phyloP scores from a whole-genome alignment of 2,797 vertebrate genomes.

The Myoxocephalus aenaeus region DNA sequence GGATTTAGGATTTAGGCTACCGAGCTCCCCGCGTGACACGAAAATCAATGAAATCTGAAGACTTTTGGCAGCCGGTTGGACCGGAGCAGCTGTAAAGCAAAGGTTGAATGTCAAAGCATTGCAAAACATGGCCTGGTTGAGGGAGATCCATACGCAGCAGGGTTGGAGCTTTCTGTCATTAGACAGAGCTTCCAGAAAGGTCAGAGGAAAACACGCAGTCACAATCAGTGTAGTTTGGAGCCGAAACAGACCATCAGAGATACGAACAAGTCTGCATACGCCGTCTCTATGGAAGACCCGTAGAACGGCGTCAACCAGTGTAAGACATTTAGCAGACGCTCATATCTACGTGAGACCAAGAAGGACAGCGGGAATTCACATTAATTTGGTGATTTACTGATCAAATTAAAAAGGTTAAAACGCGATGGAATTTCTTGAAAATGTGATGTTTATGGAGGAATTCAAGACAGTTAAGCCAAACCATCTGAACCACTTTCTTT shows the following conservation, averaged over 20 bases:
- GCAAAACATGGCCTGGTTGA: slow-evolving; percentile 54
- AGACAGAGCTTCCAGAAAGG: slow-evolving; percentile 58
- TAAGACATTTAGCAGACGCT: not conserved
- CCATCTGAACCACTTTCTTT: not conserved
- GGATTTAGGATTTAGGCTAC: not conserved
- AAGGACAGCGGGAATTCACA: not conserved
- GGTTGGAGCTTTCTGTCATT: slow-evolving; percentile 38
- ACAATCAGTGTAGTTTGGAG: slow-evolving; percentile 8
- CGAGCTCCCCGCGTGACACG: slow-evolving; percentile 35
- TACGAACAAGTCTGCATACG: not conserved
- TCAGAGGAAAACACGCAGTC: slow-evolving; percentile 51
- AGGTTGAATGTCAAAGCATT: slow-evolving; percentile 70
- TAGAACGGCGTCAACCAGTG: not conserved
- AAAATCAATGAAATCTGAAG: slow-evolving; percentile 68
- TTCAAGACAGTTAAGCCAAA: not conserved
- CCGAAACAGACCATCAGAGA: slow-evolving; percentile 17
- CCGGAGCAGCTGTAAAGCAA: slow-evolving; percentile 64
- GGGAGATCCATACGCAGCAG: slow-evolving; percentile 49
- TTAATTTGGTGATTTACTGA: not conserved
- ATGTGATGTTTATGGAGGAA: not conserved
- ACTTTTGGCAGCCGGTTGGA: slow-evolving; percentile 50
- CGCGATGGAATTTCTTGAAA: not conserved
- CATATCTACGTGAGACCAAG: not conserved
- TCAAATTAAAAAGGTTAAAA: not conserved
- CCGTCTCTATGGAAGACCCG: slow-evolving; percentile 14